A percentile compares a stretch with the other conserved stretches of the same genome.
phyloP scores from a whole-genome alignment of 2,113 vertebrate genomes.

The Melanocharis versteri region DNA sequence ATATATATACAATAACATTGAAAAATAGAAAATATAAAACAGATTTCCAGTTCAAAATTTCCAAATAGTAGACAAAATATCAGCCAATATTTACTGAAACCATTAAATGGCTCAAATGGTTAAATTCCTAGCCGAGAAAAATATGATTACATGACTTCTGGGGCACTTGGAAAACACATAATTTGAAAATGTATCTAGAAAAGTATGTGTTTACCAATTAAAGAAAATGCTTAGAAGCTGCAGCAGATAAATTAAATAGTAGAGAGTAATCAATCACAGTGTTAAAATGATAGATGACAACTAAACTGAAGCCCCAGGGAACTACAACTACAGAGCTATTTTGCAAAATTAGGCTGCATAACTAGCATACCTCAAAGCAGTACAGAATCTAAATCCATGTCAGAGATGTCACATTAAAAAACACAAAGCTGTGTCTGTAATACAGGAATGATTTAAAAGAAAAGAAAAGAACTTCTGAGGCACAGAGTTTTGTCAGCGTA shows the following conservation, averaged over 20 bases:
- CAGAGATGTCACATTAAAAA: conserved; percentile 18
- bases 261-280: conserved; percentile 28
- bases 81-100: not conserved
- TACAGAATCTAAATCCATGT: conserved; percentile 4
- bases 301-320: conserved; percentile 40
- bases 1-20: not conserved
- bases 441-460: not conserved
- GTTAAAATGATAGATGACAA: conserved; percentile 56
- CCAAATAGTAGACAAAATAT: not conserved
- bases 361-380: conserved; percentile 31
- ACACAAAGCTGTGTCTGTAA: conserved; percentile 1
- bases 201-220: conserved; percentile 18
- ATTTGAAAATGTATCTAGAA: not conserved
- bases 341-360: conserved; percentile 46
- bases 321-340: conserved; percentile 15
- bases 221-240: conserved; percentile 12
- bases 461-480: not conserved
- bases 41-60: not conserved
- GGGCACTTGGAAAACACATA: not conserved
- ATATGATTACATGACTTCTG: not conserved
- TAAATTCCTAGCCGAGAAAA: conserved; percentile 8
- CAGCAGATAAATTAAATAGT: conserved; percentile 45
- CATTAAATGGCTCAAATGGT: not conserved
- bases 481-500: not conserved
- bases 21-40: not conserved